phyloP scores from a whole-genome alignment of 2,888 invertebrate species.

The Eulithis testata region DNA sequence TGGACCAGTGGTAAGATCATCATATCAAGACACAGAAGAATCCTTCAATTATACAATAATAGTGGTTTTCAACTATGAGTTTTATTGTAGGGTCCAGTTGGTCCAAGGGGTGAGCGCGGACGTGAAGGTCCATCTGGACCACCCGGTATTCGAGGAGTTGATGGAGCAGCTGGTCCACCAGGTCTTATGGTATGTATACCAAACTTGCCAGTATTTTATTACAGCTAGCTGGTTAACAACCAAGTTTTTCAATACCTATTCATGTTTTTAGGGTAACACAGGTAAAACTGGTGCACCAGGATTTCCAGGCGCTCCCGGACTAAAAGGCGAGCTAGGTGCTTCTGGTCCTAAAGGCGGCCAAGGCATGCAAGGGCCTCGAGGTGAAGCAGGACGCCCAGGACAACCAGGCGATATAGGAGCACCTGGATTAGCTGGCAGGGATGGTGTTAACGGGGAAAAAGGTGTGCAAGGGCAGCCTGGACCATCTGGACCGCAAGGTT shows the following conservation, averaged over 20 bases:
- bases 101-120: slow-evolving; percentile 93
- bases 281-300: slow-evolving; percentile 95
- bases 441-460: slow-evolving; percentile 92
- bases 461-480: slow-evolving; percentile 90
- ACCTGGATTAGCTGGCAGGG: slow-evolving; percentile 90
- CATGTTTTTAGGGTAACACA: slow-evolving; percentile 85
- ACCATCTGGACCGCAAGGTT: slow-evolving; percentile 91
- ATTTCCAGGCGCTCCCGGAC: slow-evolving; percentile 92
- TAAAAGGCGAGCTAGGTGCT: slow-evolving; percentile 91
- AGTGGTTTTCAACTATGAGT: not conserved
- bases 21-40: too few relatives aligned
- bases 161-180: slow-evolving; percentile 91
- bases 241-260: not conserved
- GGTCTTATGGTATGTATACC: slow-evolving; percentile 86
- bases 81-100: slow-evolving; percentile 87
- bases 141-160: slow-evolving; percentile 90
- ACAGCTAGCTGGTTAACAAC: too few relatives aligned
- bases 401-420: slow-evolving; percentile 90
- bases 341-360: slow-evolving; percentile 92
- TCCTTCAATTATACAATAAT: too few relatives aligned
- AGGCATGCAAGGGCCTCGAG: slow-evolving; percentile 92
- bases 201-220: too few relatives aligned
- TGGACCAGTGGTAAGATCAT: slow-evolving; percentile 86
- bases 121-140: slow-evolving; percentile 92
- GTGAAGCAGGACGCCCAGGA: slow-evolving; percentile 92